A percentile compares a stretch with the other conserved stretches of the same genome.
phyloP scores from a whole-genome alignment of 2,888 invertebrate species.

The Gryllus longicercus region DNA sequence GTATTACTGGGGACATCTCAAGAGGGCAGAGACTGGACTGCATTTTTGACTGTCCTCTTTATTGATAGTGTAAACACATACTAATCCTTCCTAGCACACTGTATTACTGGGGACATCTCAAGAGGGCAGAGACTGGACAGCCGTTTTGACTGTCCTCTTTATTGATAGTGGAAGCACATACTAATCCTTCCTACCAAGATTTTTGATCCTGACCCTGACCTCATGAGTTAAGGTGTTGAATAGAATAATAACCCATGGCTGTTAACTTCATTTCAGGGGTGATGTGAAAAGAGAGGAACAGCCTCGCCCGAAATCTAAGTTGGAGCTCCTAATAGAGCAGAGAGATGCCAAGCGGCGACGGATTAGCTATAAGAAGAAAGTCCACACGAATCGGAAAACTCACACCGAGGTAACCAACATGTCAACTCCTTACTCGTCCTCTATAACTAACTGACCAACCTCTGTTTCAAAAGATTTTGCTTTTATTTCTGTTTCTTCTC shows the following conservation, averaged over 20 bases:
- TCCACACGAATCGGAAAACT: slow-evolving; percentile 55
- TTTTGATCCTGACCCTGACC: no score
- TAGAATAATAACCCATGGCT: background rate
- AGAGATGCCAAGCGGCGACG: slow-evolving; percentile 60
- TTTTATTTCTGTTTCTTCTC: slow-evolving; percentile 26
- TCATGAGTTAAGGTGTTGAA: no score
- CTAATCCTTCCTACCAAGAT: no score
- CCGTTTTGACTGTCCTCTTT: no score
- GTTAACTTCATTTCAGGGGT: slow-evolving; percentile 29
- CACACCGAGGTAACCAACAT: slow-evolving; percentile 52
- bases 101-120: no score
- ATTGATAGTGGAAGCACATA: no score
- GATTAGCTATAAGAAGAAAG: slow-evolving; percentile 54
- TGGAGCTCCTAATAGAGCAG: slow-evolving; percentile 54
- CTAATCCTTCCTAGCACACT: no score
- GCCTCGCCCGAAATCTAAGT: slow-evolving; percentile 41
- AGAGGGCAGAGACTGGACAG: no score
- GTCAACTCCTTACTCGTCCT: background rate
- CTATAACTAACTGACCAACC: background rate
- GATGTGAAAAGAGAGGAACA: slow-evolving; percentile 37
- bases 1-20: no score
- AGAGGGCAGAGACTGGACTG: no score
- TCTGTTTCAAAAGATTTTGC: slow-evolving; percentile 19
- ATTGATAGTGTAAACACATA: no score
- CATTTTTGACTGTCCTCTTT: no score